These are phyloP conservation scores for Trichonephila inaurata DNA, from an alignment of 1,140 invertebrate species.

Conservation along the genomic window DNA sequence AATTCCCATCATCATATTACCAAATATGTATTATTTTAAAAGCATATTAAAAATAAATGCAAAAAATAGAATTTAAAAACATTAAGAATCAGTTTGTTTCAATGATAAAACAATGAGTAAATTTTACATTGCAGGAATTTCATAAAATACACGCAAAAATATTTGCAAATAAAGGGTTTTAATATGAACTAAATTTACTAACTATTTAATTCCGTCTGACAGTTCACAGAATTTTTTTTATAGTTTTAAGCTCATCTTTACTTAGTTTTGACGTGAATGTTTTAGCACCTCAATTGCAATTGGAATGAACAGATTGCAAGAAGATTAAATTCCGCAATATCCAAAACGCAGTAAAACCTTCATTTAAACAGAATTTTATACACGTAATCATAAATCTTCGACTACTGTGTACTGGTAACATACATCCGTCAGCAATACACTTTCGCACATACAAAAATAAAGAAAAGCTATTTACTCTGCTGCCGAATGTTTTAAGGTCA, in stretches of 20 bases:
- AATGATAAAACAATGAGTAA: too few species aligned
- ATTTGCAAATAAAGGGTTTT: too few species aligned
- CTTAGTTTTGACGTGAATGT: too few species aligned
- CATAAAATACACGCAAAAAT: too few species aligned
- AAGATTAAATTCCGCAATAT: not conserved
- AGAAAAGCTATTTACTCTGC: conserved; percentile 9
- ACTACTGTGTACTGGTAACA: conserved; percentile 41
- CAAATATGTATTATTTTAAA: too few species aligned
- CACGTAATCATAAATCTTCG: conserved; percentile 50
- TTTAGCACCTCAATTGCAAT: too few species aligned
- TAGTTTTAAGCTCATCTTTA: not conserved
- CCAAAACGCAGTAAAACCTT: not conserved
- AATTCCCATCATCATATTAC: not conserved
- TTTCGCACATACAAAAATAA: not conserved
- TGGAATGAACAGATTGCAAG: too few species aligned
- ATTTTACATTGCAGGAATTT: too few species aligned
- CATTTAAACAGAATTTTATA: not conserved
- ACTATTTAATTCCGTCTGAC: not conserved
- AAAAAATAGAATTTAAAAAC: too few species aligned
- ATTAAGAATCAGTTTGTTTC: too few species aligned
- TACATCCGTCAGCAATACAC: conserved; percentile 45
- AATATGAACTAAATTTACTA: not conserved
- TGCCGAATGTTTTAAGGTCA: not conserved
- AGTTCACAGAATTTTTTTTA: not conserved
- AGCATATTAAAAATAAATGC: too few species aligned